Conservation (phyloP, 2,797 vertebrate species). For the Liasis olivaceus region DNA sequence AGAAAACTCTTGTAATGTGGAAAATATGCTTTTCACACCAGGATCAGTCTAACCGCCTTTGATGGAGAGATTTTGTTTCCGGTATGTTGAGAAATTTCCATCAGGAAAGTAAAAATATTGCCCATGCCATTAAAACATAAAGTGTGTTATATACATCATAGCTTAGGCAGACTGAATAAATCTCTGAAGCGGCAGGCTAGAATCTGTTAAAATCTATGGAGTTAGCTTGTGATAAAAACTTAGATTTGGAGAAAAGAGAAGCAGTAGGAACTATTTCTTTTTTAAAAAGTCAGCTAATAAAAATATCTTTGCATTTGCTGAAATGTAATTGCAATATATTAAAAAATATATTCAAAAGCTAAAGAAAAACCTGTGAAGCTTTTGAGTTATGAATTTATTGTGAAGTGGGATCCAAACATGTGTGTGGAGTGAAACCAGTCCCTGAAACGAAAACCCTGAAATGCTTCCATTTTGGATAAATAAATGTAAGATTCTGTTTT, state of each 20-base stretch:
- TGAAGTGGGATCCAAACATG: not conserved
- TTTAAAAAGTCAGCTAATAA: not conserved
- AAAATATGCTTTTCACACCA: slow-evolving; percentile 35
- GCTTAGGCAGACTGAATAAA: not conserved
- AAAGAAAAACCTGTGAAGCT: not conserved
- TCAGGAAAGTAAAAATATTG: slow-evolving; percentile 31
- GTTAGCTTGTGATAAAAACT: not conserved
- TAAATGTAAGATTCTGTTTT: not conserved
- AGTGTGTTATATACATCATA: not conserved
- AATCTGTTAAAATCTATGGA: not conserved
- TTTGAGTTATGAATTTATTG: not conserved
- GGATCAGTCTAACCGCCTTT: slow-evolving; percentile 32
- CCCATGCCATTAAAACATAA: not conserved
- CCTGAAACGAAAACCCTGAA: not conserved
- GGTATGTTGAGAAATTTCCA: not conserved
- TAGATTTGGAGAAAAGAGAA: not conserved
- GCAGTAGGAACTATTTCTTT: not conserved
- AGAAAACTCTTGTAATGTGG: not conserved
- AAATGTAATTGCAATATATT: not conserved
- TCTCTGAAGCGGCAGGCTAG: not conserved
- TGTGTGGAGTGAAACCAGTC: not conserved
- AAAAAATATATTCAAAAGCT: not conserved
- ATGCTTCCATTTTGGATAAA: not conserved
- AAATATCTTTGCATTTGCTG: not conserved
- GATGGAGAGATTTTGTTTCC: slow-evolving; percentile 7